Base-by-base conservation (phyloP, 1,140 invertebrate species). In the Wiebesia pumilae region DNA sequence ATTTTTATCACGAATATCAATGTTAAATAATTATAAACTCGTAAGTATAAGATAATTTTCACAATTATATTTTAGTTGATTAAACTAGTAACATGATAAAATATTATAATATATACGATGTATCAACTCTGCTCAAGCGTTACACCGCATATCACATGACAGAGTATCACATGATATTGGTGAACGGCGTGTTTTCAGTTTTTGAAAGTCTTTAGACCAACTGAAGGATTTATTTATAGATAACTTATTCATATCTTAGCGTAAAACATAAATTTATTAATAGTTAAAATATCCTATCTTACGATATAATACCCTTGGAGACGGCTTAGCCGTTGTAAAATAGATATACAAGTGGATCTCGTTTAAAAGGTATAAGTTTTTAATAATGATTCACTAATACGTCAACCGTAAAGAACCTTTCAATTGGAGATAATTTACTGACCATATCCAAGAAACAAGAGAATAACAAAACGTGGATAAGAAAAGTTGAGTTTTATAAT, bases 141-240 rank as follows among this genome's bases (percentile, higher is more conserved):
- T 75, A n/a, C 71, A 43, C 19, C n/a, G 71, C 71, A 75, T 43
- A 43, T 75, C 6, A 43, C 14, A 43, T 75, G 38, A 27, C 38
- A 38, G 24, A 43, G 9, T 40, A 16, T 40, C 38, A 73, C 30
- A 73, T 27, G 35, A 21, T 38, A 73, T 40, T 75, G 40, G 38
- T 75, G 38, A 43, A 43, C n/a, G 38, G 38, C 27, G 19, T 38
- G 21, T n/a, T 75, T 43, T 43, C 40, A n/a, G 38, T 75, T 75
- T 75, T 75, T 43, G 38, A 75, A 75, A 75, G 24, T 40, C 24
- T 75, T 75, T 75, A 43, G 40, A 75, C 24, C 27, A 14, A 40
- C 24, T n/a, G 71, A 75, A 75, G 40, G 24, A 40, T 43, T 75
- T 75, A 35, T 43, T 75, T 75, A 43, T 43, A 75, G 71, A 12